Percentiles rank a stretch among this genome's conserved stretches.
phyloP scores from a whole-genome alignment of 1,140 invertebrate genomes.

The Onthophagus taurus region DNA sequence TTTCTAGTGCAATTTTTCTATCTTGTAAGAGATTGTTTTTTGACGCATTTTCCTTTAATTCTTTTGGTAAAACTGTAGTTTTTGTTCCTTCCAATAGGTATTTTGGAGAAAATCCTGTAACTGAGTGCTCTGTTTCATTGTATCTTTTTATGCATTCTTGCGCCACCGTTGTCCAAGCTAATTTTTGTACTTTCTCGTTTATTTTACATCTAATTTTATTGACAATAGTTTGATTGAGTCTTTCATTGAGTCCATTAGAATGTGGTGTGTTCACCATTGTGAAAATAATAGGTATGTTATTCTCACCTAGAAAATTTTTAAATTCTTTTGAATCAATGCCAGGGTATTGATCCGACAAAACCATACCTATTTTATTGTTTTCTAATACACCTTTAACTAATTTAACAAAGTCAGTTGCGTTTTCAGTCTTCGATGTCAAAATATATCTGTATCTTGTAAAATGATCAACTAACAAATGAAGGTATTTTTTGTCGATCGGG shows the following conservation, averaged over 20 bases:
- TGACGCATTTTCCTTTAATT: conserved; percentile 23
- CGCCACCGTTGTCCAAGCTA: conserved; percentile 32
- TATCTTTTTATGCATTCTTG: conserved; percentile 33
- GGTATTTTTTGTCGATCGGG: conserved; percentile 30
- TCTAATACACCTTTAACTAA: conserved; percentile 26
- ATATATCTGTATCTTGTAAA: conserved; percentile 32
- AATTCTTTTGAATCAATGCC: conserved; percentile 34
- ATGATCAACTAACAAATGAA: conserved; percentile 28
- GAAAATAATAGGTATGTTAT: conserved; percentile 29
- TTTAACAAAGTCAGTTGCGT: conserved; percentile 33
- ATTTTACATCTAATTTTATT: conserved; percentile 34
- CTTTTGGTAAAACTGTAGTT: conserved; percentile 25
- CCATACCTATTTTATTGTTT: conserved; percentile 25
- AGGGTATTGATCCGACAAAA: conserved; percentile 34
- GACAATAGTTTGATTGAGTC: conserved; percentile 26
- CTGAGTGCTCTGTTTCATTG: conserved; percentile 33
- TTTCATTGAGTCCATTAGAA: conserved; percentile 32
- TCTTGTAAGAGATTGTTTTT: conserved; percentile 16
- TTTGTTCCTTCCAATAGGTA: conserved; percentile 32
- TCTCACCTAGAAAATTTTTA: conserved; percentile 25
- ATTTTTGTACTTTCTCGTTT: neutral
- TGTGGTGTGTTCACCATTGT: conserved; percentile 33
- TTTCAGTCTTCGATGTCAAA: conserved; percentile 31
- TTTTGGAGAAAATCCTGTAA: conserved; percentile 31
- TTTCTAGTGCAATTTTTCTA: conserved; percentile 20